These are phyloP conservation scores for Glossosoma conforme DNA, from an alignment of 1,140 invertebrate genomes.

Conservation along the genomic window DNA sequence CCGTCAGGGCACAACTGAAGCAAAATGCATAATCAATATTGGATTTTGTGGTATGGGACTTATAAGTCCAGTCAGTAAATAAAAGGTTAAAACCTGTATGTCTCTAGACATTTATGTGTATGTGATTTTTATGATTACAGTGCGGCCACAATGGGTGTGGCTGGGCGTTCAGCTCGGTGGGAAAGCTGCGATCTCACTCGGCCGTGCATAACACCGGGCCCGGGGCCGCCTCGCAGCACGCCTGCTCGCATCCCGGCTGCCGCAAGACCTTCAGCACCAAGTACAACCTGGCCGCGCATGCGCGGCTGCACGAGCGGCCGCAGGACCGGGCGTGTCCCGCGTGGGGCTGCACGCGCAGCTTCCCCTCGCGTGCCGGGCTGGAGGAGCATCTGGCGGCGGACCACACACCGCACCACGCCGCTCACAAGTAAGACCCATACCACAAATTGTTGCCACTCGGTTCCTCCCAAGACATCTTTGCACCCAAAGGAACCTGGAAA, in stretches of 20 bases:
- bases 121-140: conserved; percentile 11
- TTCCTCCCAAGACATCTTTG: too few species aligned
- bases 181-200: conserved; percentile 65
- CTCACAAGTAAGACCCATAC: conserved; percentile 33
- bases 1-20: too few species aligned
- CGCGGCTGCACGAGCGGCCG: conserved; percentile 37
- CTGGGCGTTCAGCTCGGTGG: conserved; percentile 72
- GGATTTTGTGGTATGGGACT: too few species aligned
- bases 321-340: conserved; percentile 21
- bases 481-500: too few species aligned
- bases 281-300: conserved; percentile 40
- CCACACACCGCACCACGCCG: conserved; percentile 40
- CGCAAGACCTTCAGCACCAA: conserved; percentile 41
- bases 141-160: conserved; percentile 50
- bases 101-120: too few species aligned
- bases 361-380: conserved; percentile 34
- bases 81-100: too few species aligned
- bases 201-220: conserved; percentile 3
- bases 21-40: too few species aligned
- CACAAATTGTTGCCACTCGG: too few species aligned
- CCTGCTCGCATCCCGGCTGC: conserved; percentile 38
- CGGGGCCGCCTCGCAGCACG: neutral
- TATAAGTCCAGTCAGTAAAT: too few species aligned
- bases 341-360: conserved; percentile 34
- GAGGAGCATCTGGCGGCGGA: conserved; percentile 41